These are phyloP conservation scores for Argynnis bischoffii DNA, from an alignment of 2,888 invertebrate genomes.

Conservation along the genomic window DNA sequence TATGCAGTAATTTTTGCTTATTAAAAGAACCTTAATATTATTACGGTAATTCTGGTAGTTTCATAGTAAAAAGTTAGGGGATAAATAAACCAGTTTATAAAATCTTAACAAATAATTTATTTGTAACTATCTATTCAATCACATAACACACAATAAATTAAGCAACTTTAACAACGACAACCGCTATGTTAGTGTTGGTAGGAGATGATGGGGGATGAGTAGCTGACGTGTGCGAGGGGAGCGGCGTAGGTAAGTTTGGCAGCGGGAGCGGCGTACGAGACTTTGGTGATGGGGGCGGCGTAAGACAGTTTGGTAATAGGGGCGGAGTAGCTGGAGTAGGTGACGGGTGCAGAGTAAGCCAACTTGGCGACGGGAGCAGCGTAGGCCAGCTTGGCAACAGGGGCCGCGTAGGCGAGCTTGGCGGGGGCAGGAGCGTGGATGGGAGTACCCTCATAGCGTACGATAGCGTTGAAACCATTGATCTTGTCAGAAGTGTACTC, in stretches of 20 bases:
- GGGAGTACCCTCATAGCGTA: slow-evolving; percentile 60
- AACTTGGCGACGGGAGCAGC: slow-evolving; percentile 63
- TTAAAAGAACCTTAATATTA: too few relatives aligned
- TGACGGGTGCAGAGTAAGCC: slow-evolving; percentile 62
- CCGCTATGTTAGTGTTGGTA: slow-evolving; percentile 52
- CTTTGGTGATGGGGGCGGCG: slow-evolving; percentile 56
- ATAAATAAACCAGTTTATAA: slow-evolving; percentile 14
- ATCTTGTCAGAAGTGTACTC: slow-evolving; percentile 72
- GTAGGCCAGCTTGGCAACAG: slow-evolving; percentile 61
- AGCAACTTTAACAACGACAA: slow-evolving; percentile 15
- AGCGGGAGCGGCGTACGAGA: slow-evolving; percentile 58
- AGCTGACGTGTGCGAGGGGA: slow-evolving; percentile 42
- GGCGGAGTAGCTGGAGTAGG: slow-evolving; percentile 53
- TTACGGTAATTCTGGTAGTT: too few relatives aligned
- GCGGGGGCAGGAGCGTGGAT: slow-evolving; percentile 43
- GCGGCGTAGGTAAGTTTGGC: slow-evolving; percentile 68
- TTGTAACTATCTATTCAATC: slow-evolving; percentile 44
- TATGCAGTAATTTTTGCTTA: too few relatives aligned
- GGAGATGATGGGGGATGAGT: slow-evolving; percentile 65
- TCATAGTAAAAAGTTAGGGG: too few relatives aligned
- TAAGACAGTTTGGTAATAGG: slow-evolving; percentile 55
- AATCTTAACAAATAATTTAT: slow-evolving; percentile 53
- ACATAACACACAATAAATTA: slow-evolving; percentile 41
- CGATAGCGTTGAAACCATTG: slow-evolving; percentile 73
- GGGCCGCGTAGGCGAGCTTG: slow-evolving; percentile 43